Evolutionary conservation across 2,113 vertebrate genomes (phyloP).

Genomic region (Aegotheles bennettii): DNA sequence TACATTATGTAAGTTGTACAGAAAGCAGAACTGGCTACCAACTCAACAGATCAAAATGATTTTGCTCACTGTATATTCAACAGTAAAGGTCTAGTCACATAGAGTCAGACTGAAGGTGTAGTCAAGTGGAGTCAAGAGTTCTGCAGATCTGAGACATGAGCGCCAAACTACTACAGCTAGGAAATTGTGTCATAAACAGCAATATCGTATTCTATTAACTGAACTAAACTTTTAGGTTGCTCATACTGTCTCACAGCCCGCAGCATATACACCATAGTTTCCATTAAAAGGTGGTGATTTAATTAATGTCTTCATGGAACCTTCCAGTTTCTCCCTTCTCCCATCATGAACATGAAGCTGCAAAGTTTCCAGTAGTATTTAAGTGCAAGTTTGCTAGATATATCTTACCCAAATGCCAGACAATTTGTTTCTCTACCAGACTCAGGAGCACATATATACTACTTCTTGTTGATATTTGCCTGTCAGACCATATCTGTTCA

Average conservation of each 20-base stretch:
- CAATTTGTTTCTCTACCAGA: not conserved
- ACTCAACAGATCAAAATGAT: not conserved
- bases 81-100: not conserved
- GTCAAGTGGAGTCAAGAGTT: not conserved
- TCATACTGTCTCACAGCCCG: slow-evolving; percentile 78
- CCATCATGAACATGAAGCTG: slow-evolving; percentile 82
- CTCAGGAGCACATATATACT: not conserved
- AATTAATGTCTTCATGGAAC: slow-evolving; percentile 70
- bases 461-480: not conserved
- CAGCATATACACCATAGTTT: slow-evolving; percentile 73
- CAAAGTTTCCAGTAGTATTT: not conserved
- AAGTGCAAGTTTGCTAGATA: not conserved
- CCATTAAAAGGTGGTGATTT: not conserved
- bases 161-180: not conserved
- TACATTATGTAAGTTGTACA: not conserved
- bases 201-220: not conserved
- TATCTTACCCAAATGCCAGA: not conserved
- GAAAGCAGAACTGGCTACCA: not conserved
- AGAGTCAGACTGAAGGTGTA: not conserved
- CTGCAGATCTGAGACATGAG: not conserved
- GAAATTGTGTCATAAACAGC: not conserved
- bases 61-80: not conserved
- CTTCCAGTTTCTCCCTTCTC: slow-evolving; percentile 65
- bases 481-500: not conserved
- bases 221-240: not conserved